phyloP scores from a whole-genome alignment of 2,797 vertebrate species.

The Dromococcyx pavoninus region DNA sequence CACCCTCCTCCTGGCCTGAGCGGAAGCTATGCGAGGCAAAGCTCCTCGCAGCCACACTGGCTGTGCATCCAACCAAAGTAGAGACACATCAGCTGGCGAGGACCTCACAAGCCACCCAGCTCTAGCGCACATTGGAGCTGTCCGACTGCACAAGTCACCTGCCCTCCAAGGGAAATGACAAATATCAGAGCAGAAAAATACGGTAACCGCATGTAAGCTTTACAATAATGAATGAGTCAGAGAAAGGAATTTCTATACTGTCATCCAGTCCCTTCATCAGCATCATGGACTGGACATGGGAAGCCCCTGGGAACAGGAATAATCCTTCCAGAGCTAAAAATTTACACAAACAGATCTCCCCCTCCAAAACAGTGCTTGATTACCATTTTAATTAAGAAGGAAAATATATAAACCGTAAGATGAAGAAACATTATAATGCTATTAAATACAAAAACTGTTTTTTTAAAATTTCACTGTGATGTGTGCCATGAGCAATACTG shows the following conservation, averaged over 20 bases:
- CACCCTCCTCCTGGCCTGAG: neutral
- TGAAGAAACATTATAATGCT: neutral
- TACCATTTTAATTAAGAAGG: neutral
- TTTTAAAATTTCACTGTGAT: neutral
- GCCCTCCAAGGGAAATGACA: neutral
- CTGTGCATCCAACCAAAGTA: neutral
- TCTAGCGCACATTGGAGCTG: neutral
- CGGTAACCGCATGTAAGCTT: neutral
- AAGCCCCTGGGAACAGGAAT: neutral
- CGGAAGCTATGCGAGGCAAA: neutral
- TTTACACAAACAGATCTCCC: neutral
- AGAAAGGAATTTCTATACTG: neutral
- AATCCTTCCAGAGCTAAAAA: neutral
- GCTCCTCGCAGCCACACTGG: rapidly evolving
- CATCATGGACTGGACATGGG: rapidly evolving
- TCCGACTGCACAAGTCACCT: neutral
- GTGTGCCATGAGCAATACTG: neutral
- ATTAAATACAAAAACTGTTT: neutral
- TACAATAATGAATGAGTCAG: neutral
- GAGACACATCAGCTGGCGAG: neutral
- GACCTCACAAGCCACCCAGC: neutral
- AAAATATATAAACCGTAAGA: neutral
- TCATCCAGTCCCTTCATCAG: neutral
- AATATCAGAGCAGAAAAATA: neutral
- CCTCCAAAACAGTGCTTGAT: neutral